Evolutionary conservation across 2,113 vertebrate genomes (phyloP).

Genomic region (Bubo bubo): DNA sequence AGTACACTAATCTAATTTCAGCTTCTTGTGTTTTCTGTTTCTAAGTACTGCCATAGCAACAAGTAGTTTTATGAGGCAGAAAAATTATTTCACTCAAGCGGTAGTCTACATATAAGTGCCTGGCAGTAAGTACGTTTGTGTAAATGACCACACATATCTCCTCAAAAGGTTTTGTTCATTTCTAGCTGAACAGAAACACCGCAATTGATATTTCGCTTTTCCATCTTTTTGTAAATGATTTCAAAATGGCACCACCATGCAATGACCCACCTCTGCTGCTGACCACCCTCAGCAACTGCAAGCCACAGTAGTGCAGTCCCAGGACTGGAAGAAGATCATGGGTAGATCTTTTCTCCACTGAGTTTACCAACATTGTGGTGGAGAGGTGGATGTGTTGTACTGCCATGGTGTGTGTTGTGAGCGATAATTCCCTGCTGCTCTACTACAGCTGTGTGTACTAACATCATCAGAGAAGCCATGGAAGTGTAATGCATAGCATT

Average conservation of each 20-base stretch:
- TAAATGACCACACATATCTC: background rate
- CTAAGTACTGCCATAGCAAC: constrained; percentile 64
- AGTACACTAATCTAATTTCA: background rate
- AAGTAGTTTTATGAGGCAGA: constrained; percentile 14
- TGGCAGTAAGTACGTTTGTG: background rate
- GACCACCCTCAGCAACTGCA: background rate
- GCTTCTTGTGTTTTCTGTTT: constrained; percentile 24
- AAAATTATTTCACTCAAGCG: constrained; percentile 39
- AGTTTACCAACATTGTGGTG: fast-evolving
- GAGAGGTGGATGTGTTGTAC: background rate
- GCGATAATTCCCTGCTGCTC: background rate
- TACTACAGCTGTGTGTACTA: background rate
- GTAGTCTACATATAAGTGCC: constrained; percentile 7
- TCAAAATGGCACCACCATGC: background rate
- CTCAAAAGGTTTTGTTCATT: background rate
- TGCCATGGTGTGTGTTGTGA: background rate
- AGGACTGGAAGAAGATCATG: background rate
- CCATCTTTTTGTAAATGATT: background rate
- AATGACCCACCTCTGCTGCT: background rate
- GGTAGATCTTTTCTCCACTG: background rate
- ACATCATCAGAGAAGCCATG: background rate
- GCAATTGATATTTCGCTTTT: background rate
- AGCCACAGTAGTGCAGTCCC: background rate
- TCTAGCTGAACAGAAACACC: background rate
- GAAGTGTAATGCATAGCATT: background rate